phyloP scores from a whole-genome alignment of 2,888 invertebrate genomes.

The Theretra japonica region DNA sequence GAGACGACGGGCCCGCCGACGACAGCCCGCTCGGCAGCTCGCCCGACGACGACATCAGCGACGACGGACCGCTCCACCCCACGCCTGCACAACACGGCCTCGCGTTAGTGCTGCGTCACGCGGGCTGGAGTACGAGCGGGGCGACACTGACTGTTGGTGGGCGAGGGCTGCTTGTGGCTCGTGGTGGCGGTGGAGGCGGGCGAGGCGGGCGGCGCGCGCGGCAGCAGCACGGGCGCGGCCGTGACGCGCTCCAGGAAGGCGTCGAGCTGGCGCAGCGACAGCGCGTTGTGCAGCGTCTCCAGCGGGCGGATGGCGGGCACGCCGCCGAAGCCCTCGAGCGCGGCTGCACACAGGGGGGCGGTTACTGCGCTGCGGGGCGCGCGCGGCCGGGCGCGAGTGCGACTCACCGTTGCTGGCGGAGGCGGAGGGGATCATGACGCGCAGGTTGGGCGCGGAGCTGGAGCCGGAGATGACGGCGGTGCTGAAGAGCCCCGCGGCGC shows the following conservation, averaged over 20 bases:
- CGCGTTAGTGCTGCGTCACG: background rate
- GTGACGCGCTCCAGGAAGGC: conserved; percentile 95
- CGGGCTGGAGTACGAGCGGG: background rate
- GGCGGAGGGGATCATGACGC: conserved; percentile 92
- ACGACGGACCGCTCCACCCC: conserved; percentile 95
- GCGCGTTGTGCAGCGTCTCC: conserved; percentile 98
- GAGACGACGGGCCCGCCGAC: conserved; percentile 92
- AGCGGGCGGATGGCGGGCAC: conserved; percentile 98
- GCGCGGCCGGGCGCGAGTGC: background rate
- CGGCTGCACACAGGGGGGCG: conserved; percentile 66
- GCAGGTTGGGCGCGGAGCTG: conserved; percentile 95
- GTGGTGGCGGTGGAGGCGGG: conserved; percentile 48
- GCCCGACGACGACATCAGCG: conserved; percentile 86
- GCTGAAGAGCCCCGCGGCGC: conserved; percentile 94
- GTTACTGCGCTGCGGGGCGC: background rate
- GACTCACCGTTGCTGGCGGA: conserved; percentile 90
- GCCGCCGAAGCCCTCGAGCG: conserved; percentile 94
- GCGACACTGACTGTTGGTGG: conserved; percentile 68
- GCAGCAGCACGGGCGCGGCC: conserved; percentile 88
- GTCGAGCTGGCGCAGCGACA: conserved; percentile 96
- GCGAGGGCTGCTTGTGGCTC: conserved; percentile 68
- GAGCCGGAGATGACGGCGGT: conserved; percentile 98
- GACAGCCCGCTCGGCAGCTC: conserved; percentile 86
- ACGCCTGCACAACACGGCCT: conserved; percentile 54
- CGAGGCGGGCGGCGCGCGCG: conserved; percentile 86